phyloP scores from a whole-genome alignment of 2,888 invertebrate species.

The Harmothoe impar region DNA sequence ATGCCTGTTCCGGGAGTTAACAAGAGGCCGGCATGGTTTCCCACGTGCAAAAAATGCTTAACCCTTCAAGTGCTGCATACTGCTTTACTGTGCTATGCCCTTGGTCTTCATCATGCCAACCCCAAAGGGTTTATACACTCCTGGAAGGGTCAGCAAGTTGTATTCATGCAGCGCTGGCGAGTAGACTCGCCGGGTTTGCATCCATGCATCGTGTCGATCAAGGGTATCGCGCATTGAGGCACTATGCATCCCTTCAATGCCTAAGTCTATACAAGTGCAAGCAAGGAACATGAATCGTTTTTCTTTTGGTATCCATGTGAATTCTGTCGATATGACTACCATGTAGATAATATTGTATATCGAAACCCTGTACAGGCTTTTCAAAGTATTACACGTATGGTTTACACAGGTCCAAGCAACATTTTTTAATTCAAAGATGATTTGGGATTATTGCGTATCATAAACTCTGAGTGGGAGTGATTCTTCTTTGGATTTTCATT shows the following conservation, averaged over 20 bases:
- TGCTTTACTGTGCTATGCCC: too few species aligned
- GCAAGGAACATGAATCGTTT: constrained; percentile 33
- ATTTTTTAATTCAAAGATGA: not conserved
- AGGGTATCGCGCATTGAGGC: too few species aligned
- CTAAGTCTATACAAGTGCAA: constrained; percentile 25
- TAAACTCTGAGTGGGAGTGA: constrained; percentile 28
- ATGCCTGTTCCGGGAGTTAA: not conserved
- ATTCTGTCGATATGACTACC: constrained; percentile 15
- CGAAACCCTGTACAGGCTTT: constrained; percentile 51
- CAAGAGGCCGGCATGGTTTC: not conserved
- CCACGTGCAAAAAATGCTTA: not conserved
- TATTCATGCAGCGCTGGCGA: too few species aligned
- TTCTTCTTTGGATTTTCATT: not conserved
- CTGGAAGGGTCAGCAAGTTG: too few species aligned
- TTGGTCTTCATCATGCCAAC: too few species aligned
- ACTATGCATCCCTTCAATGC: too few species aligned
- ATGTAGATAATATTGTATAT: constrained; percentile 51
- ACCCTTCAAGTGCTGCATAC: too few species aligned
- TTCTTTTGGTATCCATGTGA: constrained; percentile 40
- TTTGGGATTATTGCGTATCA: not conserved
- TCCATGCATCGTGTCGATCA: too few species aligned
- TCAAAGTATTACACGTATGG: constrained; percentile 37
- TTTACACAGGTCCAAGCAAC: constrained; percentile 40
- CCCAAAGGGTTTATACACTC: too few species aligned
- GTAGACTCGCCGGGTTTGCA: too few species aligned